A percentile compares a stretch with the other conserved stretches of the same genome.
Conservation (phyloP, 1,140 invertebrate genomes). For the Dufourea novaeangliae region DNA sequence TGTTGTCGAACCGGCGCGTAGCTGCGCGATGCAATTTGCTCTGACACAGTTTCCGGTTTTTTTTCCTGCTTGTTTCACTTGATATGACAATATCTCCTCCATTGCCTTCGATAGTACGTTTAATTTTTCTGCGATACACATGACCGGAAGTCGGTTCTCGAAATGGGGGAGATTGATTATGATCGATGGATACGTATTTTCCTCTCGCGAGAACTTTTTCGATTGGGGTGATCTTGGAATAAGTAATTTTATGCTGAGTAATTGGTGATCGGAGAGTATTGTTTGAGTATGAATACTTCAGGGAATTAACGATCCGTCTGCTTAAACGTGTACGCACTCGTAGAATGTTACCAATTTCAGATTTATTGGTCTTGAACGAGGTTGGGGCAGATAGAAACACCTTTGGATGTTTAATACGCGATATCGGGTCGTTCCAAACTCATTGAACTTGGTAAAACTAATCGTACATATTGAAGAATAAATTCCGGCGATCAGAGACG, state of each 20-base stretch:
- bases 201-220: neutral
- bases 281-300: too few species aligned
- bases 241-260: neutral
- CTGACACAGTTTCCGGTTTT: slow-evolving; percentile 55
- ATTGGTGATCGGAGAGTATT: neutral
- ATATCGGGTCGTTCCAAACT: too few species aligned
- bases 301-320: too few species aligned
- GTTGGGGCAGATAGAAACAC: too few species aligned
- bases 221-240: neutral
- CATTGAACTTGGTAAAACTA: too few species aligned
- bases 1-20: slow-evolving; percentile 44
- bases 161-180: neutral
- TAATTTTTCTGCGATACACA: slow-evolving; percentile 1
- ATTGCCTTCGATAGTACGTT: neutral
- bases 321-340: too few species aligned
- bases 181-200: neutral
- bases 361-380: too few species aligned
- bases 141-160: neutral
- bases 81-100: slow-evolving; percentile 1
- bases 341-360: too few species aligned
- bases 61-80: neutral
- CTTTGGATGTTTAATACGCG: too few species aligned
- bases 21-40: slow-evolving; percentile 50
- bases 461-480: too few species aligned
- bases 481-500: too few species aligned